phyloP scores from a whole-genome alignment of 2,113 vertebrate genomes.

The Chlamydotis undulata region DNA sequence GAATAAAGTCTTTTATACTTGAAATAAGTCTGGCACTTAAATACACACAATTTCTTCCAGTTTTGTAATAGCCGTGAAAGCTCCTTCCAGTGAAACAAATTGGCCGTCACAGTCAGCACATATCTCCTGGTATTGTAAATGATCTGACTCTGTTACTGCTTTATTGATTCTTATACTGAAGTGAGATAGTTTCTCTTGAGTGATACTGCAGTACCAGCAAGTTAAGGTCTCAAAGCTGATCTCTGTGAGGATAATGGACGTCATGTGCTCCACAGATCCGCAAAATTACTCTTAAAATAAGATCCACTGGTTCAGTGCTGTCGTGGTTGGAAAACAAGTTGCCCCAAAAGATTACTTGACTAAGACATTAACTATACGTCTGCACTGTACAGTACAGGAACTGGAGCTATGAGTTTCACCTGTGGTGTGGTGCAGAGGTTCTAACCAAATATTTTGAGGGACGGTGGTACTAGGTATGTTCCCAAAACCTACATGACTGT shows the following conservation, averaged over 20 bases:
- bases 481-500: neutral
- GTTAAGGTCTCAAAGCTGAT: neutral
- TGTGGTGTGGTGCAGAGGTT: neutral
- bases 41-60: neutral
- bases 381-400: neutral
- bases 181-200: neutral
- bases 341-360: neutral
- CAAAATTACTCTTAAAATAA: neutral
- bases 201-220: neutral
- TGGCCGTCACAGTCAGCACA: neutral
- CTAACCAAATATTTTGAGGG: neutral
- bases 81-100: neutral
- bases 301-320: accelerated
- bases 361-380: neutral
- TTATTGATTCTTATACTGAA: neutral
- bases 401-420: neutral
- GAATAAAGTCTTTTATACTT: neutral
- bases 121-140: neutral
- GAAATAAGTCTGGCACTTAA: neutral
- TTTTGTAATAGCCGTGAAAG: neutral
- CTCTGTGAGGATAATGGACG: neutral
- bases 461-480: neutral
- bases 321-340: neutral
- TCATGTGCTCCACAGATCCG: neutral
- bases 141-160: neutral